Evolutionary conservation across 2,797 vertebrate genomes (phyloP), one percentile per base, ranked within the genome.

Genomic region (Sebastes vulpes): DNA sequence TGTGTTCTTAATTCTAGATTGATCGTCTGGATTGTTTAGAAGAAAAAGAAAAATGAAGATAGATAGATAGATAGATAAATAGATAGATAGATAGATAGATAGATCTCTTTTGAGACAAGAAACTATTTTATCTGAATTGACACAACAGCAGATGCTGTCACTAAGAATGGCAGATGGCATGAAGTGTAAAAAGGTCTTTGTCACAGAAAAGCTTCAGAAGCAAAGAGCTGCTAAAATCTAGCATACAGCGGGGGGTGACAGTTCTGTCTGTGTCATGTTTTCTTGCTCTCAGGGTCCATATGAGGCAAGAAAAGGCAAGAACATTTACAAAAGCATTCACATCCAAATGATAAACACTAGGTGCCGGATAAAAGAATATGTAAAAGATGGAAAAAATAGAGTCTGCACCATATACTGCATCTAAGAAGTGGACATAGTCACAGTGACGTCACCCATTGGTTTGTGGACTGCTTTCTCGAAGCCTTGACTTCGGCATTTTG

Each of bases 261-360:
- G 20, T 65, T 54, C 3, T 65, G 21, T 76, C 72, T 59, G 20
- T 75, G 35, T 23, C 16, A 9, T 31, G 32, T 59, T 23, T n/a
- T 61, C 26, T 58, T 31, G 4, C 29, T 48, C 68, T 70, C 11
- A 6, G 69, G 18, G 50, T 74, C 16, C 23, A 26, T 4, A 63
- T 26, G 48, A 77, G 50, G 32, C 58, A 85, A 75, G 66, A 60
- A 65, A 84, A 60, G 32, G 54, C 78, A 83, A 72, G 50, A 48
- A 9, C 31, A 35, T 61, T 23, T 35, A 23, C 59, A 63, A 63
- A 38, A 25, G 12, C 32, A 14, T 1, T 4, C 50, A 25, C 11
- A 63, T 42, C 8, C 32, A 25, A 2, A 3, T 0, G 2, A 35
- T 61, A 23, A 61, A 63, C 0, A 50, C 46, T 4, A 61, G 6